Evolutionary conservation across 2,888 invertebrate genomes (phyloP), one percentile per base, ranked within the genome.

Genomic region (Muscina levida): DNA sequence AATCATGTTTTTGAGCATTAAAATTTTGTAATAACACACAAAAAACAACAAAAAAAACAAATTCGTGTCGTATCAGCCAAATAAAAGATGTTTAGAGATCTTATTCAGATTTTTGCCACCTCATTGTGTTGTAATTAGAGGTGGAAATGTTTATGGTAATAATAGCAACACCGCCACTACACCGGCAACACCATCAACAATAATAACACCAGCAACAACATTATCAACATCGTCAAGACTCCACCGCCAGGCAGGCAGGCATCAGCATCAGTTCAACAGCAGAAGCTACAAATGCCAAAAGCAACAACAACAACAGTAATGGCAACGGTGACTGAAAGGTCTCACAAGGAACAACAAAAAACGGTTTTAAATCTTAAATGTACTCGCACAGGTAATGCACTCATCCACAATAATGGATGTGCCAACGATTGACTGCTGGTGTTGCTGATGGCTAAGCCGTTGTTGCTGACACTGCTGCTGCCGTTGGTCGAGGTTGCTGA

Each of bases 111-210:
- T 77, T 81, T 77, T 81, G 81, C 81, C 81, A 81, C 77, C 81
- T 81, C 81, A 81, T 77, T 81, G 68, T 77, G 65, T 48, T 77
- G 81, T 81, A 81, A 81, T 81, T 81, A 81, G 77, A 81, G 81
- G 81, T 81, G 81, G 81, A 77, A 77, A 77, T 81, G 81, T 77
- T 77, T 72, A 77, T 81, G 81, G 74, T 74, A 75, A 67, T 67
- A 68, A 37, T 17, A 42, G 13, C 42, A 42, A 19, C 6, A 31
- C 15, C 4, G 31, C 31, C 1, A 22, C n/a, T n/a, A 57, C 73
- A 72, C 56, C 44, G 62, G 62, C 56, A 70, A 66, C 62, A 74
- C 10, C 66, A 67, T 11, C 66, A 70, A 26, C 44, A 71, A 68
- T 57, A 65, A 56, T 13, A 24, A 6, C 42, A 24, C 10, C 53